Evolutionary conservation across 2,797 vertebrate species (phyloP), one percentile per base, ranked within the genome.

Genomic region (Petrocephalus schoutedeni): DNA sequence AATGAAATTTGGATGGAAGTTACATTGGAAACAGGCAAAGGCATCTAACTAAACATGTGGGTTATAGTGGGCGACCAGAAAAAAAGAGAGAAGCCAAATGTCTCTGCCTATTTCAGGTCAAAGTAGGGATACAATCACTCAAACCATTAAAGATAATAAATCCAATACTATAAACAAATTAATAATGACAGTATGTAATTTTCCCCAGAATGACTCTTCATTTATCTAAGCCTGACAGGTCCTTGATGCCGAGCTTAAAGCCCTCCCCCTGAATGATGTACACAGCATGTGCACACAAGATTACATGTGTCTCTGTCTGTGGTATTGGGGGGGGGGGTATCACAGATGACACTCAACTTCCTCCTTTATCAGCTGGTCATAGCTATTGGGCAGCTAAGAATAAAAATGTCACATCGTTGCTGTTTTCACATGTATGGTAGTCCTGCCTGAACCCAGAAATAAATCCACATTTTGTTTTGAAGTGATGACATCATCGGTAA

Each of bases 281-380:
- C 3, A 57, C 21, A 57, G 67, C 9, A 16, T 88, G 88, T 86
- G 85, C 58, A n/a, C 36, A 4, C 64, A 77, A 88, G 88, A 88
- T 88, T 86, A 86, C 53, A 86, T 28, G 85, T 51, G 84, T 80
- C 54, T 49, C n/a, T 49, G 64, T 41, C 85, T 86, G 88, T 86
- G 88, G 77, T 86, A 32, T 61, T 88, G 41, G 41, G 41, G 53
- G 61, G 57, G 87, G 74, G 67, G 84, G 77, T 53, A 21, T 83
- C 80, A 88, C 49, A 45, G 14, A 49, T 86, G 71, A 71, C 49
- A 23, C 21, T 58, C 36, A 12, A 32, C 56, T 61, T 61, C 45
- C n/a, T 86, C 86, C 45, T 23, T 61, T 59, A 77, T 87, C 41
- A 83, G 36, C 86, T 49, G 59, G 45, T 19, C 74, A 10, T 49